Base-by-base conservation (phyloP, 2,797 vertebrate genomes). In the Catostomus latipinnis region DNA sequence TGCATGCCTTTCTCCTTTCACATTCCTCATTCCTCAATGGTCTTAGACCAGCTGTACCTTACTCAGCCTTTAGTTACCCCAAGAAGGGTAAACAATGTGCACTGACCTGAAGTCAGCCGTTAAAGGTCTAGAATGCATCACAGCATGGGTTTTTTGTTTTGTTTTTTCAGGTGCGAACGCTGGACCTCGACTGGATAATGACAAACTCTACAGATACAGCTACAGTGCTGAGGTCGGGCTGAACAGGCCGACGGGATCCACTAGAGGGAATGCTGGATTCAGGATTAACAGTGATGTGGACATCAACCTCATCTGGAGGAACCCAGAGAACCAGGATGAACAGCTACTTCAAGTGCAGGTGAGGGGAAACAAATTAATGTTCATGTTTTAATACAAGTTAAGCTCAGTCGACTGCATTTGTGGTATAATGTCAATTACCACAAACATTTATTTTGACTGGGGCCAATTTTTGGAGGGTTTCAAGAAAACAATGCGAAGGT, bases 221-320 rank as follows among this genome's bases (percentile, higher is more conserved):
- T 99, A 99, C 90, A 92, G 88, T 74, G 91, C 95, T 0, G 96
- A 98, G 87, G 94, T 99, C 76, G 91, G 94, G 81, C 83, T 99
- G 68, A 93, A 96, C 90, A 88, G 5, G 46, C 88, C 87, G 67
- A 92, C 88, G 87, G 93, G 93, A 86, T 91, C 94, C 11, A 91
- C 88, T 45, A 88, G 92, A 78, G 93, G 93, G 75, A 93, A 91
- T 4, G 90, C 88, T 5, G 97, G 96, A 79, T 98, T 95, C 89
- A 93, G 87, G 82, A 92, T 99, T 89, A 94, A 92, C 74, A 95
- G 94, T 52, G 89, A 86, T 6, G 96, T 98, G 78, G 93, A 94
- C n/a, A 90, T 96, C 83, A 90, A 91, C 83, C 92, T 99, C 8
- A 87, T 96, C 45, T 98, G 98, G 98, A 96, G 96, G 90, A 96